Percentiles rank a stretch among this genome's conserved stretches.
Evolutionary conservation across 2,113 vertebrate species (phyloP).

Genomic region (Lepus timidus): DNA sequence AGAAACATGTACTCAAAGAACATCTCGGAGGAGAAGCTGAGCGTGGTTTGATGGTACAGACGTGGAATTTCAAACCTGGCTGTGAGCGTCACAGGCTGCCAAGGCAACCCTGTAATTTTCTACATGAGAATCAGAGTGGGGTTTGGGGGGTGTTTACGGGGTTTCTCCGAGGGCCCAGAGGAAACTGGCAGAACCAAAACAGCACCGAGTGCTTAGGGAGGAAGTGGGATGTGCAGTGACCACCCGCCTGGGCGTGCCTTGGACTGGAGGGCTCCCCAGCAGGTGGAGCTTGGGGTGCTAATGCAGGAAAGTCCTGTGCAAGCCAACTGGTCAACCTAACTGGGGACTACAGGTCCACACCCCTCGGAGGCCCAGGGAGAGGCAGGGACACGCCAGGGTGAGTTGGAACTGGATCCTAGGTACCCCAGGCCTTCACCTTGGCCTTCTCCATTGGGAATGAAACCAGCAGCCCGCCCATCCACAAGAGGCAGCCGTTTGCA

Average conservation of each 20-base stretch:
- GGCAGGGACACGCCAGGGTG: not conserved
- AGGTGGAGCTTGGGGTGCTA: fast-evolving
- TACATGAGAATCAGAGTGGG: not conserved
- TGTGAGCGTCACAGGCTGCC: not conserved
- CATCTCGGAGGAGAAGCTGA: slow-evolving; percentile 22
- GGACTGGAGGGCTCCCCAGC: not conserved
- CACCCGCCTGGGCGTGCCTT: fast-evolving
- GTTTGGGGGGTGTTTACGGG: too few species aligned
- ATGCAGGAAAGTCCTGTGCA: not conserved
- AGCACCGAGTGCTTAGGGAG: fast-evolving
- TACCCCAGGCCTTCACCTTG: not conserved
- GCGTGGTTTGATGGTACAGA: not conserved
- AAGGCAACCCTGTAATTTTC: not conserved
- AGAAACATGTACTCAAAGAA: not conserved
- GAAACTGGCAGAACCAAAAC: fast-evolving
- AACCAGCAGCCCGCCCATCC: not conserved
- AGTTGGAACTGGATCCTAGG: not conserved
- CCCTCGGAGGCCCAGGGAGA: not conserved
- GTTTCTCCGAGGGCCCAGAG: not conserved
- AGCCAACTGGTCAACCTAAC: not conserved
- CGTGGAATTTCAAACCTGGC: not conserved
- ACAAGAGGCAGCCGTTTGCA: not conserved
- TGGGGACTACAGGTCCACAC: not conserved
- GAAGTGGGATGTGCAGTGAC: not conserved
- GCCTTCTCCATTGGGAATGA: not conserved